Evolutionary conservation across 2,797 vertebrate species (phyloP).

Genomic region (Lacerta agilis): DNA sequence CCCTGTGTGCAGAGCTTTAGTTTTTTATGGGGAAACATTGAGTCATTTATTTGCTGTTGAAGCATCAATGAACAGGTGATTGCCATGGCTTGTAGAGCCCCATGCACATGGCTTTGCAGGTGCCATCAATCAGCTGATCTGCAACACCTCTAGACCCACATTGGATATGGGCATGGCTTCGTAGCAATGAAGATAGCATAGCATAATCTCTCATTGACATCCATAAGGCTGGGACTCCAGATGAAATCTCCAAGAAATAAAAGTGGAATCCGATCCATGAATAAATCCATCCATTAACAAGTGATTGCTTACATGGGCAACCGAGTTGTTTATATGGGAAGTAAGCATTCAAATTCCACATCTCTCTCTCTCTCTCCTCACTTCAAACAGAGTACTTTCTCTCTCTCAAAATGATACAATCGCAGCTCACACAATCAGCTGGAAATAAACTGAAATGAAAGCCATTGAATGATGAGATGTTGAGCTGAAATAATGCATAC

Average conservation of each 20-base stretch:
- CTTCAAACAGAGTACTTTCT: not conserved
- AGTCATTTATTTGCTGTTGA: too few relatives aligned
- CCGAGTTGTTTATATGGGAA: not conserved
- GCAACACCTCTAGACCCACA: too few relatives aligned
- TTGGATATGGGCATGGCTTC: too few relatives aligned
- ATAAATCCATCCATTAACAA: not conserved
- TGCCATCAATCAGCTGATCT: too few relatives aligned
- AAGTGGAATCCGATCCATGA: not conserved
- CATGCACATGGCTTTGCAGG: too few relatives aligned
- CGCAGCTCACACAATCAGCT: not conserved
- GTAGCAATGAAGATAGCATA: not conserved
- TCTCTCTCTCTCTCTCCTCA: not conserved
- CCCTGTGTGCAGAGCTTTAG: too few relatives aligned
- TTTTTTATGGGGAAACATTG: too few relatives aligned
- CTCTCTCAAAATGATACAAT: not conserved
- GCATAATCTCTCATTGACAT: not conserved
- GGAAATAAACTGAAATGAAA: not conserved
- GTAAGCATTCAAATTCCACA: not conserved
- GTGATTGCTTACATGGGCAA: not conserved
- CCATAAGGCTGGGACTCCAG: not conserved
- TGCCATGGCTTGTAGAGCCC: too few relatives aligned
- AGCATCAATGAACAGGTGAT: too few relatives aligned
- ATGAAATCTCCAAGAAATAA: not conserved
- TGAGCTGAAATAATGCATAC: not conserved
- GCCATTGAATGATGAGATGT: not conserved